A percentile compares a stretch with the other conserved stretches of the same genome.
These are phyloP conservation scores for Lomographa bimaculata DNA, from an alignment of 2,888 invertebrate genomes.

Conservation along the genomic window DNA sequence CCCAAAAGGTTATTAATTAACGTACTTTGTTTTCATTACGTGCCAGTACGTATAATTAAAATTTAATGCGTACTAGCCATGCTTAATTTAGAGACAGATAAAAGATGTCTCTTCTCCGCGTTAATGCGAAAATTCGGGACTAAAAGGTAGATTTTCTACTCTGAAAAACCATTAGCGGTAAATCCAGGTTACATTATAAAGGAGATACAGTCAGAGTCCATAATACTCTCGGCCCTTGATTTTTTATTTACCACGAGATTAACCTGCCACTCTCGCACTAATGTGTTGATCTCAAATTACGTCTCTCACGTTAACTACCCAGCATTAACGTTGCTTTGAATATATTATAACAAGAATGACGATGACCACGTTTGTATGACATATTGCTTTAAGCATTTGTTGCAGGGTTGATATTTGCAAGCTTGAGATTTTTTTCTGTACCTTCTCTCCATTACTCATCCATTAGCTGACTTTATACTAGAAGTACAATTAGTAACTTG, in stretches of 20 bases:
- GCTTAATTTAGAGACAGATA: constrained; percentile 22
- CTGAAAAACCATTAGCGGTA: constrained; percentile 30
- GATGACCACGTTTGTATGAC: constrained; percentile 2
- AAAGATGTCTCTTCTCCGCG: constrained; percentile 18
- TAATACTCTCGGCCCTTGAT: constrained; percentile 28
- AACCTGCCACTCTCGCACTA: constrained; percentile 30
- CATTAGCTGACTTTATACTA: no score
- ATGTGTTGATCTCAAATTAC: constrained; percentile 29
- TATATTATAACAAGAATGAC: constrained; percentile 15
- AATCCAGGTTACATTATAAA: constrained; percentile 22
- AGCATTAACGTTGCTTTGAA: constrained; percentile 6
- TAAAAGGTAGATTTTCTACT: constrained; percentile 27
- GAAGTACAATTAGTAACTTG: no score
- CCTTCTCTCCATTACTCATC: no score
- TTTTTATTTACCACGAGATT: constrained; percentile 35
- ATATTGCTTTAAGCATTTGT: no score
- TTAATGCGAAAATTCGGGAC: constrained; percentile 23
- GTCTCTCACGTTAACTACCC: constrained; percentile 14
- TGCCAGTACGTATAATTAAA: constrained; percentile 18
- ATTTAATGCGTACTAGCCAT: constrained; percentile 22
- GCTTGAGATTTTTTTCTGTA: no score
- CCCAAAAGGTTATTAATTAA: constrained; percentile 14
- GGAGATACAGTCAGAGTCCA: constrained; percentile 18
- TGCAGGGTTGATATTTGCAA: no score
- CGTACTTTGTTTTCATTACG: constrained; percentile 24